Evolutionary conservation across 1,140 invertebrate genomes (phyloP), one percentile per base, ranked within the genome.

Genomic region (Cheumatopsyche charites): DNA sequence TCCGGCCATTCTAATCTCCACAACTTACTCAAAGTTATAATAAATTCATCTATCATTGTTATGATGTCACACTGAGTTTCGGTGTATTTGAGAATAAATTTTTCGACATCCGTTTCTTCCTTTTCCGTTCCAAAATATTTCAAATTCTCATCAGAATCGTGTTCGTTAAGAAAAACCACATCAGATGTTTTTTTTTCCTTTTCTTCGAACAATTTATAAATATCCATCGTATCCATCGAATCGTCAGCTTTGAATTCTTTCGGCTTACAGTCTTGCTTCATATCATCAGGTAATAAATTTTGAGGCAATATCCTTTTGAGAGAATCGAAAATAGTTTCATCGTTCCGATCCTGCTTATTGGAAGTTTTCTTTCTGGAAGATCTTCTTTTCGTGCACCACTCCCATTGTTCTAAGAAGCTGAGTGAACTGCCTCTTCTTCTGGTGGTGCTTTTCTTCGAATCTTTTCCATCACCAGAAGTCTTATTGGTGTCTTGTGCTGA

Each of bases 381-480:
- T 73, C 90, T 84, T 69, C 90, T 82, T 79, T 91, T 91, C 70
- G 86, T 90, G 74, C 90, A 90, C 88, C 90, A 91, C 21, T 89
- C 88, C 87, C 90, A 90, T 74, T 89, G 88, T 73, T 92, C 87
- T 9, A 91, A 79, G 70, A 90, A 87, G 26, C 86, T 88, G 0
- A 91, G 78, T 13, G 88, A 88, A 79, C 89, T 91, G 9, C 87
- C 84, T 80, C 90, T 85, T 29, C 90, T 82, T 73, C 90, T 85
- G 15, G 86, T 87, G 41, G 86, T 85, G 6, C 84, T 77, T 77
- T 87, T 89, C 71, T 86, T 87, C 25, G 78, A 80, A 58, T 83
- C 82, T 75, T 86, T 88, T 11, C 82, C 81, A 36, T 81, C 80
- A 75, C 82, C 82, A 3, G 74, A 72, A 0, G 69, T 80, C 80